A percentile compares a stretch with the other conserved stretches of the same genome.
Evolutionary conservation across 2,797 vertebrate genomes (phyloP).

Genomic region (Stomatorhinus walkeri): DNA sequence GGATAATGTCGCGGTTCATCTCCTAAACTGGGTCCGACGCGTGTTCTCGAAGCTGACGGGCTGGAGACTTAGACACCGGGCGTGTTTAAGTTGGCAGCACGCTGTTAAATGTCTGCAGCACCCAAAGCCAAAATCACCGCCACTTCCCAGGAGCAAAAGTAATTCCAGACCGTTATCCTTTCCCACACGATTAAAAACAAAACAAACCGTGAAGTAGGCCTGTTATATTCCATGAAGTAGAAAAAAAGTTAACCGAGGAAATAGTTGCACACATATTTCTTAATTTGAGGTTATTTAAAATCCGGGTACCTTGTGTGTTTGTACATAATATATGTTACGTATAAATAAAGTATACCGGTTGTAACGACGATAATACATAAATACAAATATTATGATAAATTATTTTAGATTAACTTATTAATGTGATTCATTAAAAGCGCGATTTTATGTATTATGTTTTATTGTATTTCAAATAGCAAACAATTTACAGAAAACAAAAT

Average conservation of each 20-base stretch:
- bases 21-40: neutral
- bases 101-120: neutral
- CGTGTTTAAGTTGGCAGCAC: constrained; percentile 2
- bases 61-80: neutral
- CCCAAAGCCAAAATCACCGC: neutral
- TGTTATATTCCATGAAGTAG: neutral
- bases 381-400: neutral
- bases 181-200: constrained; percentile 1
- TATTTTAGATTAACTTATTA: neutral
- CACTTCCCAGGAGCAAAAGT: neutral
- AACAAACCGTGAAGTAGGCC: neutral
- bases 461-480: neutral
- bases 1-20: neutral
- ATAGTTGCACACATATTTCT: neutral
- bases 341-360: neutral
- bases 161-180: neutral
- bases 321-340: neutral
- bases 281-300: neutral
- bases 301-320: neutral
- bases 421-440: neutral
- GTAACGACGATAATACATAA: neutral
- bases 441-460: neutral
- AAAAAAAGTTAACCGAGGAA: neutral
- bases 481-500: neutral
- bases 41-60: neutral